Base-by-base conservation (phyloP, 1,140 invertebrate genomes). In the Batillaria attramentaria region DNA sequence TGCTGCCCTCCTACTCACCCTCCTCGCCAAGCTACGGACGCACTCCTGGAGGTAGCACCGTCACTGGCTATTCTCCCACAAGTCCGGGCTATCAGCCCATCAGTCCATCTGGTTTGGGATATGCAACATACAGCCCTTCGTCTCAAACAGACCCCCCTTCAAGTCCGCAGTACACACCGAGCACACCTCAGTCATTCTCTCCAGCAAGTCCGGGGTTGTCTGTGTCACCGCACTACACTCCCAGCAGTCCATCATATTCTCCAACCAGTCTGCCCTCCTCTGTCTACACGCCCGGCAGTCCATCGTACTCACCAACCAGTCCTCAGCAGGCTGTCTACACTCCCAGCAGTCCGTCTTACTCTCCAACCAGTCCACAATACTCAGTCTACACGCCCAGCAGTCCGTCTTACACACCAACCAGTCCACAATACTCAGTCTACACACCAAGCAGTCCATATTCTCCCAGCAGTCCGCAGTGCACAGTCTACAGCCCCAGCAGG, bases 71-170 rank as follows among this genome's bases (percentile, higher is more conserved):
- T 42, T 70, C 68, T 6, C 68, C 68, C 3, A 70, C 68, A 8
- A 70, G 68, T 20, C 68, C 68, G 4, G 68, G 68, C 37, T 70
- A 70, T 31, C 3, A 42, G 42, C 68, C 68, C 31, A 35, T 31
- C n/a, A n/a, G 57, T 85, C 95, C 92, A n/a, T 89, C 86, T n/a
- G 93, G 92, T 83, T 90, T 87, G 57, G 92, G 91, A 46, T 92
- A 91, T 0, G 90, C 96, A n/a, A 88, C 89, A 10, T 84, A 82
- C 28, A 90, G 89, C 73, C 84, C 82, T 50, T 86, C 89, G 28
- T 87, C 89, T 68, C 85, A 83, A 10, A 96, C 96, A 4, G 94
- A 97, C 91, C 96, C 96, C 1, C 96, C 96, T 0, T 95, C 95
- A 1, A 79, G 83, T 39, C 87, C 88, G 4, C 94, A 92, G 83